Evolutionary conservation across 2,888 invertebrate genomes (phyloP), one percentile per base, ranked within the genome.

Genomic region (Hirtodrosophila histrioides): DNA sequence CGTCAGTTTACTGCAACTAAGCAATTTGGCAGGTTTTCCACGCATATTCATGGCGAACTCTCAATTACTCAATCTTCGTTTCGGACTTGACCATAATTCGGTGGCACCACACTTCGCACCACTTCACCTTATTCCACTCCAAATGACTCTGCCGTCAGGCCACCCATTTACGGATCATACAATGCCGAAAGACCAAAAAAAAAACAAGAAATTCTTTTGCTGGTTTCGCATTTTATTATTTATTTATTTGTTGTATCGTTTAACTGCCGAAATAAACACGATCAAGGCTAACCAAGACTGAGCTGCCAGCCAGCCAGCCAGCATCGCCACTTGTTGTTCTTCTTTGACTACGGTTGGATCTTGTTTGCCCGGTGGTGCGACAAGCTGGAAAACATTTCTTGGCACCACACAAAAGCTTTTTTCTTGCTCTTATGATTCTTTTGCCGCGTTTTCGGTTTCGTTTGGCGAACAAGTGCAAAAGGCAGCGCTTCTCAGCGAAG

Each of bases 201-300:
- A 40, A 64, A 65, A 58, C 57, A 65, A 79, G 71, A 74, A 81
- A 81, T 82, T 86, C 81, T 82, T 86, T 61, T 45, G 64, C 75
- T 75, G 62, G 31, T 54, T 68, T 73, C 61, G 61, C 39, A 55
- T 53, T 54, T 40, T 51, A 55, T 62, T 62, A 53, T 68, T 64
- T 71, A 65, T 78, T 76, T 65, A 68, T 70, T 75, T 77, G 67
- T 78, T 64, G 80, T 70, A 61, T 72, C 53, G 70, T 65, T 71
- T 66, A 77, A 73, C 77, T 64, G 75, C 84, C 86, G 80, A 85
- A 88, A 87, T 78, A 86, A 88, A 83, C 73, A 86, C 75, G 84
- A 79, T 79, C 84, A 88, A 84, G 88, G 83, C 77, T 69, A 86
- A 75, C 67, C 50, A 66, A 24, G 68, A 64, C 54, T 17, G 49